These are phyloP conservation scores for Seriola aureovittata DNA, from an alignment of 2,113 vertebrate genomes.

Conservation along the genomic window DNA sequence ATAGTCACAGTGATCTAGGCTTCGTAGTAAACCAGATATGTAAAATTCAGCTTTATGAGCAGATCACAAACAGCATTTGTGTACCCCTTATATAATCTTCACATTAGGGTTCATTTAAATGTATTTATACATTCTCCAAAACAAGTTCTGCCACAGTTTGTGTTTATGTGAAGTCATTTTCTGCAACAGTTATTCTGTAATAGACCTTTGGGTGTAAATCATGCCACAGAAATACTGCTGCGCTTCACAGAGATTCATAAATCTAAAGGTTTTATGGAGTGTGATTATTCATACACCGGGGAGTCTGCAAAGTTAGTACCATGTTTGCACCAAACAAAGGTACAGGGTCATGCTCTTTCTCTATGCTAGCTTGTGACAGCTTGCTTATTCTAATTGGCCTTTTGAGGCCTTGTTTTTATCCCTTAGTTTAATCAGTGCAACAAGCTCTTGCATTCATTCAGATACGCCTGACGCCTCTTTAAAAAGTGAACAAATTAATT, in stretches of 20 bases:
- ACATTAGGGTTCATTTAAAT: slow-evolving; percentile 53
- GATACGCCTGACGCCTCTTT: slow-evolving; percentile 16
- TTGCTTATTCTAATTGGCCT: slow-evolving; percentile 67
- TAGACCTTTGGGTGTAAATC: slow-evolving; percentile 57
- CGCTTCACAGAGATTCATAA: slow-evolving; percentile 62
- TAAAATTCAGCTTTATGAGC: slow-evolving; percentile 20
- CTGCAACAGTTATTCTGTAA: slow-evolving; percentile 55
- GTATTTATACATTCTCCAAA: slow-evolving; percentile 48
- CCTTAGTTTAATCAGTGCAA: slow-evolving; percentile 57
- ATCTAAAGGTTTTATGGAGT: slow-evolving; percentile 50
- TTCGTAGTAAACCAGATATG: slow-evolving; percentile 27
- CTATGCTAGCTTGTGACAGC: slow-evolving; percentile 35
- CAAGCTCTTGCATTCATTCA: slow-evolving; percentile 34
- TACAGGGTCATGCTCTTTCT: slow-evolving; percentile 36
- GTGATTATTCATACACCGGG: slow-evolving; percentile 57
- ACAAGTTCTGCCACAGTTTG: slow-evolving; percentile 45
- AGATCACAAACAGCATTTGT: slow-evolving; percentile 41
- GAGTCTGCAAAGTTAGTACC: slow-evolving; percentile 41
- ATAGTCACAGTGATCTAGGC: background rate
- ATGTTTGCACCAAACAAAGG: slow-evolving; percentile 41
- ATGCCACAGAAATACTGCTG: slow-evolving; percentile 51
- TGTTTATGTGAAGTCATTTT: slow-evolving; percentile 59
- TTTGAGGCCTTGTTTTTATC: slow-evolving; percentile 43
- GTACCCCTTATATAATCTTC: slow-evolving; percentile 31
- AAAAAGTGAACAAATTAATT: slow-evolving; percentile 39